Evolutionary conservation across 1,140 invertebrate genomes (phyloP), one percentile per base, ranked within the genome.

Genomic region (Archivesica marissinica): DNA sequence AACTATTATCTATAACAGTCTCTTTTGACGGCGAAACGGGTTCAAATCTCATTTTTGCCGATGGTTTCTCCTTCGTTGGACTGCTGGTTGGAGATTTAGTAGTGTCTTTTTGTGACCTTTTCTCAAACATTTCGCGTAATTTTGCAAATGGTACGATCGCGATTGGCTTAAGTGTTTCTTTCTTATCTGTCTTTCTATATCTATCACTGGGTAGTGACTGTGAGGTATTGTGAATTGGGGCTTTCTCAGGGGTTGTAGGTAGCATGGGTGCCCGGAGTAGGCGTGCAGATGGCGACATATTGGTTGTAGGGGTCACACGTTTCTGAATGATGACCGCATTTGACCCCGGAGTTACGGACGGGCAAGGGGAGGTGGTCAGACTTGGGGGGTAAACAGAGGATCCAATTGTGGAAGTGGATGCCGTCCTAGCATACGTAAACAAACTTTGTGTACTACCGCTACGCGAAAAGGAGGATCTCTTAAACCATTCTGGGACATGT

Each of bases 401-500:
- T 33, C 84, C 86, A 81, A 90, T 87, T 0, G 90, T 91, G 9
- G 91, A 91, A 39, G 87, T 88, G 0, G 91, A 91, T 54, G 89
- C 90, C 82, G 89, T 85, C 28, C 91, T 87, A 11, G 91, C 83
- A 79, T 86, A 91, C n/a, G 68, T 84, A 75, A 87, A 89, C 41
- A 89, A 80, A 84, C 88, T 89, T 52, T 86, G 87, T 30, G 88
- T 89, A 83, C 90, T 91, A 44, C 89, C 91, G 68, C 88, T 90
- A 38, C 91, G 90, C 52, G 90, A 91, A 56, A 93, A 84, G 77
- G 91, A 92, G 25, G 96, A 97, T 92, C 97, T 97, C 94, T 97
- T 97, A 95, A 97, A 98, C 98, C 98, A 99, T 92, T 99, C 97
- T 54, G 98, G 98, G 47, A 99, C 96, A 94, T 98, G 98, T 76